These are phyloP conservation scores for Heliconius himera DNA, from an alignment of 1,140 invertebrate species.

Conservation along the genomic window DNA sequence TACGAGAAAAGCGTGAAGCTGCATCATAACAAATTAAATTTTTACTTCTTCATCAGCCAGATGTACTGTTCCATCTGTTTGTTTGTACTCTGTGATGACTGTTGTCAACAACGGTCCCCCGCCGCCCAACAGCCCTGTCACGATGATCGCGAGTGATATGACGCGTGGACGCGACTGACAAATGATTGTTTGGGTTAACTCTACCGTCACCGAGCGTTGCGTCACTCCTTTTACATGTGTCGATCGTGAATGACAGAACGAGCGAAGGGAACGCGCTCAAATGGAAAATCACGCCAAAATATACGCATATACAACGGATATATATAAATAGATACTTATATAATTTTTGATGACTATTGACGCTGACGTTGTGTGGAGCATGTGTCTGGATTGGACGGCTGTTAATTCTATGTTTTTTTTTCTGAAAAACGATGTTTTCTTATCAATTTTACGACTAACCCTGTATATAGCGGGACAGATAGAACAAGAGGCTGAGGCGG, in stretches of 20 bases:
- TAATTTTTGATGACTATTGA: not conserved
- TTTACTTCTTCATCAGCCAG: too few relatives aligned
- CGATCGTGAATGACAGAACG: not conserved
- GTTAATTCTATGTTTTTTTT: too few relatives aligned
- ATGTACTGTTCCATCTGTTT: not conserved
- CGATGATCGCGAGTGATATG: not conserved
- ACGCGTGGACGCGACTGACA: not conserved
- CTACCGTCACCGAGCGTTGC: not conserved
- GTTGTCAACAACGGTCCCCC: not conserved
- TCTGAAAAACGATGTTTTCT: too few relatives aligned
- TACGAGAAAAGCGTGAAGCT: too few relatives aligned
- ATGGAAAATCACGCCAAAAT: not conserved
- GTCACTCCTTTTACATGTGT: not conserved
- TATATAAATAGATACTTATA: not conserved
- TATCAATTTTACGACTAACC: too few relatives aligned
- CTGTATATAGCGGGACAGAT: too few relatives aligned
- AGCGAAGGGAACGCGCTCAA: not conserved
- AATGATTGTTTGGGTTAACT: slow-evolving; percentile 11
- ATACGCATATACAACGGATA: not conserved
- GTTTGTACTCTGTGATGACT: not conserved
- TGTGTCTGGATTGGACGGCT: too few relatives aligned
- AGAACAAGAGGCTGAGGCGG: too few relatives aligned
- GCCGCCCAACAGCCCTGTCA: not conserved
- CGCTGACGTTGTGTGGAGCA: too few relatives aligned
- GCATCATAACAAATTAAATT: too few relatives aligned